A percentile compares a stretch with the other conserved stretches of the same genome.
phyloP scores from a whole-genome alignment of 2,888 invertebrate genomes.

The Conus canariensis region DNA sequence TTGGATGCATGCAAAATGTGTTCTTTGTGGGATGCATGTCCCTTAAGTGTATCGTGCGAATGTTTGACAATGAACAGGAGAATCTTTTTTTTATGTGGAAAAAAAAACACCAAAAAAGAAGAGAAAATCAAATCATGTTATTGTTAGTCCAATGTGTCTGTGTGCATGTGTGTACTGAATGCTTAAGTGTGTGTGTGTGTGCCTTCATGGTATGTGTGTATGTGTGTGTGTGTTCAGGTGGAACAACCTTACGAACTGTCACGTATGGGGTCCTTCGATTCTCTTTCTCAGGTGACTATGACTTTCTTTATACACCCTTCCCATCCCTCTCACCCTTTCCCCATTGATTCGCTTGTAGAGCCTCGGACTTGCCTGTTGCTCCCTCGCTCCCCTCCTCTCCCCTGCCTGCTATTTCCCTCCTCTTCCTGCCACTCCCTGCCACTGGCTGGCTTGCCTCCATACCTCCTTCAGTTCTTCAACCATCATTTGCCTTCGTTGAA shows the following conservation, averaged over 20 bases:
- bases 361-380: background rate
- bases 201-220: background rate
- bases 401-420: background rate
- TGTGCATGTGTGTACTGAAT: background rate
- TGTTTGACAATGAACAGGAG: no score
- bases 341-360: conserved; percentile 1
- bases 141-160: background rate
- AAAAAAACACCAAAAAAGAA: no score
- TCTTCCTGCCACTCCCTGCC: background rate
- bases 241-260: conserved; percentile 53
- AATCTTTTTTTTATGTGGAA: no score
- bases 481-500: no score
- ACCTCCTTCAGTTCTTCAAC: background rate
- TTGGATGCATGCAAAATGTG: no score
- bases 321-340: background rate
- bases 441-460: background rate
- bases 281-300: conserved; percentile 53
- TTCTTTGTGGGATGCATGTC: no score
- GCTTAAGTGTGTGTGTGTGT: background rate
- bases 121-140: no score
- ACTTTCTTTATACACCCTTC: background rate
- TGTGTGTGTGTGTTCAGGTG: conserved; percentile 43
- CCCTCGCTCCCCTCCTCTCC: background rate
- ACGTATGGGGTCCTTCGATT: conserved; percentile 52
- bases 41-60: no score